phyloP scores from a whole-genome alignment of 2,797 vertebrate genomes.

The Knipowitschia caucasica region DNA sequence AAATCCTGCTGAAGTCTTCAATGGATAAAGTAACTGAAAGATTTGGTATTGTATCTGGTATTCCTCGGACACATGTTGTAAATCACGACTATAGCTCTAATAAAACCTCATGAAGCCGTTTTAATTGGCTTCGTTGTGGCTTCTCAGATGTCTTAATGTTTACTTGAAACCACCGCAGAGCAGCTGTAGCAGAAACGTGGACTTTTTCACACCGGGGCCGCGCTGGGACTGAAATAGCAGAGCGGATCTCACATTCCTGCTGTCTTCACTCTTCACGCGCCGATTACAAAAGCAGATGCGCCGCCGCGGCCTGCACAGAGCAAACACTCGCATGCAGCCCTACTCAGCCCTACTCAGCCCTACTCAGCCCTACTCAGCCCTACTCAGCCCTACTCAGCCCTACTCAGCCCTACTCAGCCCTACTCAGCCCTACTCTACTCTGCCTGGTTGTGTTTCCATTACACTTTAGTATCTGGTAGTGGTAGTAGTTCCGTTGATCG shows the following conservation, averaged over 20 bases:
- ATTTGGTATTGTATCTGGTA: neutral
- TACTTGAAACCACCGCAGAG: slow-evolving; percentile 1
- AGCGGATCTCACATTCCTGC: slow-evolving; percentile 25
- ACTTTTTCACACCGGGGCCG: slow-evolving; percentile 14
- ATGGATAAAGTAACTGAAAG: neutral
- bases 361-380: too few species aligned
- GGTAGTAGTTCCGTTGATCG: too few species aligned
- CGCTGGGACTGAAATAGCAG: slow-evolving; percentile 38
- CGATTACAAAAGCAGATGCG: slow-evolving; percentile 51
- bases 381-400: too few species aligned
- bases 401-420: too few species aligned
- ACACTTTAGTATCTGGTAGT: too few species aligned
- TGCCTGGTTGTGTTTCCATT: too few species aligned
- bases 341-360: neutral
- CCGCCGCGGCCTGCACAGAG: slow-evolving; percentile 18
- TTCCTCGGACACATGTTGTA: neutral
- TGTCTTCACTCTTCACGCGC: slow-evolving; percentile 14
- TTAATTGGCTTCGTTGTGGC: slow-evolving; percentile 5
- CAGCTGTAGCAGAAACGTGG: slow-evolving; percentile 20
- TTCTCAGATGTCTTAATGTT: neutral
- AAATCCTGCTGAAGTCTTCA: too few species aligned
- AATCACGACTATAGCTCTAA: neutral
- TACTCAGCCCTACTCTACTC: too few species aligned
- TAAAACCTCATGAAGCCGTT: slow-evolving; percentile 7
- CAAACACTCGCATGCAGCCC: slow-evolving; percentile 10